These are phyloP conservation scores for Drosophila repletoides DNA, from an alignment of 1,140 invertebrate species.

Conservation along the genomic window DNA sequence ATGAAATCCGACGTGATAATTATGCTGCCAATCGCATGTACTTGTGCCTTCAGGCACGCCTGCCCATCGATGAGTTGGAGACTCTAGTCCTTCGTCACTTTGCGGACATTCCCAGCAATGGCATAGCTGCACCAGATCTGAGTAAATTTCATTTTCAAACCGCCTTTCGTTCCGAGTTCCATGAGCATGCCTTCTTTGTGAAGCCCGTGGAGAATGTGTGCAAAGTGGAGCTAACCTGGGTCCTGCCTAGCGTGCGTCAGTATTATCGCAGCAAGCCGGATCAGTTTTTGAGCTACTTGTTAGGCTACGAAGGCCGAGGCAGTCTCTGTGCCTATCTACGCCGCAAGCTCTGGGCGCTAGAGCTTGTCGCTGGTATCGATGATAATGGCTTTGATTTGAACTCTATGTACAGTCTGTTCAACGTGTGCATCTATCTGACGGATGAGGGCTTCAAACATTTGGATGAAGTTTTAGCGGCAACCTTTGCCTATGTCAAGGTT, in stretches of 20 bases:
- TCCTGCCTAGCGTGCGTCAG: conserved; percentile 86
- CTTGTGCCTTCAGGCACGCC: conserved; percentile 90
- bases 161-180: conserved; percentile 87
- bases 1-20: conserved; percentile 91
- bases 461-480: conserved; percentile 86
- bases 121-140: conserved; percentile 85
- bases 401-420: conserved; percentile 89
- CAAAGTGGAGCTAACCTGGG: conserved; percentile 90
- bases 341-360: conserved; percentile 92
- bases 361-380: conserved; percentile 89
- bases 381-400: conserved; percentile 90
- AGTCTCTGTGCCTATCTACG: conserved; percentile 92
- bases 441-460: conserved; percentile 90
- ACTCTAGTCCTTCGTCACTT: conserved; percentile 85
- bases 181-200: conserved; percentile 88
- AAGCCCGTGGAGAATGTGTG: conserved; percentile 88
- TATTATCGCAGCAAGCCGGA: conserved; percentile 90
- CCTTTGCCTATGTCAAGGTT: conserved; percentile 90
- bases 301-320: conserved; percentile 95
- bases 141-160: conserved; percentile 75
- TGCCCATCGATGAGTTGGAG: conserved; percentile 90
- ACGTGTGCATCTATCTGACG: conserved; percentile 89
- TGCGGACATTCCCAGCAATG: conserved; percentile 86
- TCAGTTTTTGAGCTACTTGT: conserved; percentile 90
- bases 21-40: conserved; percentile 96